A percentile compares a stretch with the other conserved stretches of the same genome.
Evolutionary conservation across 2,113 vertebrate genomes (phyloP).

Genomic region (Podiceps cristatus): DNA sequence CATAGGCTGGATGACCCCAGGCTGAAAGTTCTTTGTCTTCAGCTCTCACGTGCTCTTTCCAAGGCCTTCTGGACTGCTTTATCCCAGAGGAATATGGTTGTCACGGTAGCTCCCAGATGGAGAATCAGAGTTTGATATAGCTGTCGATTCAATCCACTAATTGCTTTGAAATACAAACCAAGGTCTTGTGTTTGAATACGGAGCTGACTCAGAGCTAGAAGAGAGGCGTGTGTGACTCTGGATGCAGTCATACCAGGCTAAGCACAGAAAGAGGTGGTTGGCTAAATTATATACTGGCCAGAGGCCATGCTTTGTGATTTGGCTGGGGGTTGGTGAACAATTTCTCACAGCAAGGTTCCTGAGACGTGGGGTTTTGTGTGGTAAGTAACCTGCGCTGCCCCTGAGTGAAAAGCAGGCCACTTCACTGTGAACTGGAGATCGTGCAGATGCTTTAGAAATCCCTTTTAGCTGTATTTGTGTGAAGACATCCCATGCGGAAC

Average conservation of each 20-base stretch:
- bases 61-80: not conserved
- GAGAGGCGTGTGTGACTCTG: not conserved
- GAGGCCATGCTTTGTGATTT: not conserved
- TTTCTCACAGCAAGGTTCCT: not conserved
- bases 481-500: not conserved
- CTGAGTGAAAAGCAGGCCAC: not conserved
- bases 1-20: not conserved
- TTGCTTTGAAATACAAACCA: constrained; percentile 6
- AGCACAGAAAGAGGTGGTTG: not conserved
- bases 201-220: not conserved
- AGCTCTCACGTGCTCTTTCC: not conserved
- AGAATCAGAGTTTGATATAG: not conserved
- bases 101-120: not conserved
- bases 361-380: not conserved
- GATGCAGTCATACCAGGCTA: not conserved
- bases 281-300: not conserved
- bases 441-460: not conserved
- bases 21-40: not conserved
- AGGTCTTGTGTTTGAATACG: not conserved
- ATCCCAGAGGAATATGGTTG: not conserved
- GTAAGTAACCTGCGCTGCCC: not conserved
- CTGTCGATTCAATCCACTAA: not conserved
- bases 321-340: not conserved
- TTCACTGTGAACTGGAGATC: not conserved
- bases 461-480: not conserved